Conservation (phyloP, 2,113 vertebrate species). For the Bos javanicus region DNA sequence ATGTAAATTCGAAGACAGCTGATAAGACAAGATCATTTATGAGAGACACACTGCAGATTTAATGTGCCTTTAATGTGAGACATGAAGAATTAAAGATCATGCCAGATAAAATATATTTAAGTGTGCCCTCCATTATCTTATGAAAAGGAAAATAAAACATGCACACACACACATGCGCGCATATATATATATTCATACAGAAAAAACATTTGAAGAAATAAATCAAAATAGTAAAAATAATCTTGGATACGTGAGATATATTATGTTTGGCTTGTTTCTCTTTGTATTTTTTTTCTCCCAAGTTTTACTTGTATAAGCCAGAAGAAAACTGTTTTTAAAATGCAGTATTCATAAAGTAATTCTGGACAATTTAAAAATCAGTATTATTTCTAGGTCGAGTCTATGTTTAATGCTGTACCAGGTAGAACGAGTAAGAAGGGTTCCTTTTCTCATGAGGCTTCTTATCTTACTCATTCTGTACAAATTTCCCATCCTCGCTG, state of each 20-base stretch:
- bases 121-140: not conserved
- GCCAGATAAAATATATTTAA: not conserved
- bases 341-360: not conserved
- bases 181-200: not conserved
- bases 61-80: not conserved
- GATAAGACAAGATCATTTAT: not conserved
- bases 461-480: not conserved
- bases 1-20: not conserved
- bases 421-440: too few species aligned
- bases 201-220: not conserved
- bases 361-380: not conserved
- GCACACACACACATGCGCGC: not conserved
- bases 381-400: not conserved
- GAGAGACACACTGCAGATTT: not conserved
- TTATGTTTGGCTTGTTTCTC: not conserved
- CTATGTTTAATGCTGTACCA: not conserved
- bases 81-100: not conserved
- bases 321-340: not conserved
- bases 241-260: not conserved
- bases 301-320: conserved; percentile 2
- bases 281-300: not conserved
- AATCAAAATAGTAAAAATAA: conserved; percentile 17
- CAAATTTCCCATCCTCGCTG: not conserved
- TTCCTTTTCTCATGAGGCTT: not conserved
- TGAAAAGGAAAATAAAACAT: conserved; percentile 19